Conservation (phyloP, 2,888 invertebrate genomes). For the Callinectes sapidus region DNA sequence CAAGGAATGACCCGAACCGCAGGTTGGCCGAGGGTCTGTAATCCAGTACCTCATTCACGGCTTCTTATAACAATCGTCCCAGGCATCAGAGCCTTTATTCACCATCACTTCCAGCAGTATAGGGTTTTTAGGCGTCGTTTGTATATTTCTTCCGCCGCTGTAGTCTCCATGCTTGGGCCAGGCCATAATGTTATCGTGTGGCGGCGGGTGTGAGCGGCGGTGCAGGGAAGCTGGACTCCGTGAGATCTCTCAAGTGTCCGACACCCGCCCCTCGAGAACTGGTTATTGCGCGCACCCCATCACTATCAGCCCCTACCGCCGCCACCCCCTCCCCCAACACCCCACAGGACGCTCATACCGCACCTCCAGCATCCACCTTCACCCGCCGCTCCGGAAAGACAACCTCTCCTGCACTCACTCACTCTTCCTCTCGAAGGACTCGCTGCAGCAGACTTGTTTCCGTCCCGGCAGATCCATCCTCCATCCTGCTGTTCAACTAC, state of each 20-base stretch:
- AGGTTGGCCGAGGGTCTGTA: constrained; percentile 17
- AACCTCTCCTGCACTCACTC: not conserved
- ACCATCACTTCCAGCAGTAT: constrained; percentile 46
- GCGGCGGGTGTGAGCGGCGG: not conserved
- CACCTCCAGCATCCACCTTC: not conserved
- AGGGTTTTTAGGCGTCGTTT: constrained; percentile 48
- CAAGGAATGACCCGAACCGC: constrained; percentile 42
- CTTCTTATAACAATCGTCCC: constrained; percentile 52
- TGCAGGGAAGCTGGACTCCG: constrained; percentile 7
- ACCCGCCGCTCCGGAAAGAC: not conserved
- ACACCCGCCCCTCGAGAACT: constrained; percentile 12
- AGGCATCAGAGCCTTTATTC: constrained; percentile 45
- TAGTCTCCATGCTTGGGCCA: constrained; percentile 37
- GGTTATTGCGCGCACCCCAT: constrained; percentile 35
- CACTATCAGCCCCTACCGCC: constrained; percentile 4
- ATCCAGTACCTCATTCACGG: not conserved
- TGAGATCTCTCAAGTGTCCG: constrained; percentile 33
- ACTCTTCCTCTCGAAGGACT: constrained; percentile 25
- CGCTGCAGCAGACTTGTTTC: not conserved
- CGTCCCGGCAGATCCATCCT: not conserved
- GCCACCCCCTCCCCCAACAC: constrained; percentile 1
- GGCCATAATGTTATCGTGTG: constrained; percentile 45
- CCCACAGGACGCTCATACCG: constrained; percentile 3
- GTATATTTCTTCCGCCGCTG: constrained; percentile 48
- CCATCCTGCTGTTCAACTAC: not conserved